These are phyloP conservation scores for Drosophila setifemur DNA, from an alignment of 1,140 invertebrate genomes.

Conservation along the genomic window DNA sequence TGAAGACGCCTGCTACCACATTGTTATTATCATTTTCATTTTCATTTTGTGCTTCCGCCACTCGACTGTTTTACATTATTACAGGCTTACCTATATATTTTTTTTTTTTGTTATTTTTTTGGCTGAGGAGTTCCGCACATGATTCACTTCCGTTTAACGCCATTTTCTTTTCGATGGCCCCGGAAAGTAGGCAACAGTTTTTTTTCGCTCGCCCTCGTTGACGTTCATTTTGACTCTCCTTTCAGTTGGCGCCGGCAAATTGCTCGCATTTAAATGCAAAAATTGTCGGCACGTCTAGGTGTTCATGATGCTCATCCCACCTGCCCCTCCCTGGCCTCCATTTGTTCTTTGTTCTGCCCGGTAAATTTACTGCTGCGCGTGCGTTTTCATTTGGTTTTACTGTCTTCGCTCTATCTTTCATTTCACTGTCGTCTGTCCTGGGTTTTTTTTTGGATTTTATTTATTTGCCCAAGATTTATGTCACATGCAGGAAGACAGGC, in stretches of 20 bases:
- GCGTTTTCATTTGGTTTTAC: slow-evolving; percentile 66
- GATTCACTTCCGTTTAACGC: slow-evolving; percentile 68
- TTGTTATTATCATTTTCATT: slow-evolving; percentile 80
- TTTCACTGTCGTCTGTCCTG: slow-evolving; percentile 9
- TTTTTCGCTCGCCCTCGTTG: slow-evolving; percentile 11
- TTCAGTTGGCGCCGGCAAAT: slow-evolving; percentile 48
- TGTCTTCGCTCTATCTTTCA: slow-evolving; percentile 55
- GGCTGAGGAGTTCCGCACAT: slow-evolving; percentile 53
- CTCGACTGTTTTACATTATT: slow-evolving; percentile 35
- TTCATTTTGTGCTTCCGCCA: slow-evolving; percentile 71
- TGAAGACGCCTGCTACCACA: slow-evolving; percentile 59
- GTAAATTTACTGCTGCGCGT: slow-evolving; percentile 67
- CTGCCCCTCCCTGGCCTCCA: slow-evolving; percentile 10
- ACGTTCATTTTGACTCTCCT: slow-evolving; percentile 19
- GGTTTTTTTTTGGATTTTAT: slow-evolving; percentile 49
- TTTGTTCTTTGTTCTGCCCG: neutral
- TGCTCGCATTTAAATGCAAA: slow-evolving; percentile 79
- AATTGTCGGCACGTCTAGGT: slow-evolving; percentile 73
- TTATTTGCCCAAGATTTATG: slow-evolving; percentile 76
- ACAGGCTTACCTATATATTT: slow-evolving; percentile 7
- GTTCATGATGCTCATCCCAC: slow-evolving; percentile 60
- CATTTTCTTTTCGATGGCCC: slow-evolving; percentile 51
- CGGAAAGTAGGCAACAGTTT: slow-evolving; percentile 66
- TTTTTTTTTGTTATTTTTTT: slow-evolving; percentile 21
- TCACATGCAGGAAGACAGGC: slow-evolving; percentile 57